Conservation (phyloP, 2,113 vertebrate species). For the Fulica atra region DNA sequence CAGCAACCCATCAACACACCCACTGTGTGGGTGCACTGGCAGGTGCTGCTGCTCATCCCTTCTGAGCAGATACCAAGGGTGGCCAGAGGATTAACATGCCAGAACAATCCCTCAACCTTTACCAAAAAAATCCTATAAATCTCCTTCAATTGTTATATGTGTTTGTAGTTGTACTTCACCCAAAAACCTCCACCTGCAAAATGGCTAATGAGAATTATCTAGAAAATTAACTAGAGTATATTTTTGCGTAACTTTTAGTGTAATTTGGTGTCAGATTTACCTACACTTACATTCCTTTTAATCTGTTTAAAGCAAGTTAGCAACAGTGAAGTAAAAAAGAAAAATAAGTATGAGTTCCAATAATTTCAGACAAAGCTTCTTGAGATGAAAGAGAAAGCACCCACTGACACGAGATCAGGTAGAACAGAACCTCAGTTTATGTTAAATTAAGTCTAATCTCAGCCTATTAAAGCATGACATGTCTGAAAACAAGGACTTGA, state of each 20-base stretch:
- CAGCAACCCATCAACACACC: fast-evolving
- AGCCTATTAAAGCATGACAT: neutral
- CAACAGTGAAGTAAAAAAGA: neutral
- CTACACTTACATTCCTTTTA: neutral
- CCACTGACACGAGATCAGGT: neutral
- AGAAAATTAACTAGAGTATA: neutral
- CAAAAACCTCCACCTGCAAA: neutral
- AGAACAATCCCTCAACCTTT: neutral
- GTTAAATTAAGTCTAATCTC: neutral
- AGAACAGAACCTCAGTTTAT: neutral
- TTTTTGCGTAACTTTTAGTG: neutral
- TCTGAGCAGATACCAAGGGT: neutral
- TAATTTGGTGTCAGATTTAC: neutral
- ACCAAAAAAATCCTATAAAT: neutral
- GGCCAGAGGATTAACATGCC: neutral
- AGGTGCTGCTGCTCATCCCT: neutral
- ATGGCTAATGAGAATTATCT: neutral
- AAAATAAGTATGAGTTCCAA: neutral
- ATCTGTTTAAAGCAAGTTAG: neutral
- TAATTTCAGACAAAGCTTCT: neutral
- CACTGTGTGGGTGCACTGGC: neutral
- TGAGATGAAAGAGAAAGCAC: neutral
- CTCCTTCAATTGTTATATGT: neutral
- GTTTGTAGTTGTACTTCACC: neutral
- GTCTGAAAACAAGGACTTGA: neutral